Base-by-base conservation (phyloP, 1,140 invertebrate genomes). In the Carposina sasakii region DNA sequence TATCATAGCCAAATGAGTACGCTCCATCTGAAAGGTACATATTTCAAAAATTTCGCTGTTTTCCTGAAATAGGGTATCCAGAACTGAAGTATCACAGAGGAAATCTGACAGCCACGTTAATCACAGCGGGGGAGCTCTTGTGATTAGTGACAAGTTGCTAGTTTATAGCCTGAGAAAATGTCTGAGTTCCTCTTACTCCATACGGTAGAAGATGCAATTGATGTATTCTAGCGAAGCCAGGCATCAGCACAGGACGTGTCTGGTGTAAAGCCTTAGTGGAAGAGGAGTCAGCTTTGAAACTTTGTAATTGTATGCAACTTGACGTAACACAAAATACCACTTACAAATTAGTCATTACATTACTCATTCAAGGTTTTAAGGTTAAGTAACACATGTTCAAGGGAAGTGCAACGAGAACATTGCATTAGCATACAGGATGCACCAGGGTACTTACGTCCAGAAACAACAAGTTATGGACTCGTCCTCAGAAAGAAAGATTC, bases 1-100 rank as follows among this genome's bases (percentile, higher is more conserved):
- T 71, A 43, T 92, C 89, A 61, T 91, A 92, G 12, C 90, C 90
- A 67, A 91, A 92, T 9, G 88, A 85, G 62, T 92, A 92, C 1
- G 89, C 89, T 13, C 89, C 89, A 28, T 28, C 6, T 6, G 24
- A 28, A 28, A 28, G 12, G 6, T 6, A 6, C 24, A 12, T 6
- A 28, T 5, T 6, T 12, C 6, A 28, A 6, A 28, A 28, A 28
- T 28, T 6, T 6, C 6, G 24, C 24, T 12, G 24, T 5, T 28
- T 5, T 28, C 24, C 12, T 5, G 12, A 28, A 28, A 28, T 28
- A 12, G 12, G 12, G 6, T 28, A 12, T 6, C 6, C 6, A 28
- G 12, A 28, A 28, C n/a, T n/a, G n/a, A n/a, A n/a, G n/a, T n/a
- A n/a, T n/a, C n/a, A n/a, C n/a, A n/a, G n/a, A n/a, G n/a, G n/a